Evolutionary conservation across 1,140 invertebrate genomes (phyloP), one percentile per base, ranked within the genome.

Genomic region (Doryteuthis pealeii): DNA sequence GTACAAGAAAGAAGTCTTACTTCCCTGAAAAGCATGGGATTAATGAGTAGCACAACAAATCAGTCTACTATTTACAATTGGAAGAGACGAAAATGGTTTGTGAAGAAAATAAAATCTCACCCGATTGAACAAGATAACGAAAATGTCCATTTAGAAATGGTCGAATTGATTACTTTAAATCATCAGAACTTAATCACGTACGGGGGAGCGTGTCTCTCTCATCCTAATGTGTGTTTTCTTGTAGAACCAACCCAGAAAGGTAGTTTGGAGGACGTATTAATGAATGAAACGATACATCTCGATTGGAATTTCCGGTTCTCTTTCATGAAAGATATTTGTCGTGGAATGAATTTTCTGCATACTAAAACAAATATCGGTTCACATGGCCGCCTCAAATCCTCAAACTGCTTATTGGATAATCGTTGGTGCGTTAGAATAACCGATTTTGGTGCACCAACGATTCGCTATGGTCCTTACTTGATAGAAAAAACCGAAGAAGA

Each of bases 341-440:
- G 54, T 15, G 54, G 54, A 62, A 62, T 62, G 54, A 28, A 62
- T 62, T 62, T 62, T 28, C 18, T 62, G 18, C 54, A 62, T 18
- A 62, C 22, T 12, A 62, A 62, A 22, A 94, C 93, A 43, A 93
- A 94, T 80, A 92, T 99, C 6, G 93, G 92, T 78, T 95, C 92
- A 22, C 97, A 99, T 84, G 97, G 97, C 0, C 93, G 93, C 81
- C 89, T 99, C 28, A 99, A 97, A 84, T 98, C 97, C 0, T 95
- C 95, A 31, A 99, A 99, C 86, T 99, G 97, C 86, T 93, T 99
- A 0, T 96, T 99, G 0, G 97, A 99, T 84, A 96, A 94, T 22
- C 91, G 96, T 31, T 99, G 99, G 86, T 95, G 97, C 0, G 89
- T 99, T 1, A 99, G 99, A 90, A 94, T 99, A 65, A 93, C 96